Percentiles rank a stretch among this genome's conserved stretches.
Conservation (phyloP, 2,797 vertebrate species). For the Pogonophryne albipinna region DNA sequence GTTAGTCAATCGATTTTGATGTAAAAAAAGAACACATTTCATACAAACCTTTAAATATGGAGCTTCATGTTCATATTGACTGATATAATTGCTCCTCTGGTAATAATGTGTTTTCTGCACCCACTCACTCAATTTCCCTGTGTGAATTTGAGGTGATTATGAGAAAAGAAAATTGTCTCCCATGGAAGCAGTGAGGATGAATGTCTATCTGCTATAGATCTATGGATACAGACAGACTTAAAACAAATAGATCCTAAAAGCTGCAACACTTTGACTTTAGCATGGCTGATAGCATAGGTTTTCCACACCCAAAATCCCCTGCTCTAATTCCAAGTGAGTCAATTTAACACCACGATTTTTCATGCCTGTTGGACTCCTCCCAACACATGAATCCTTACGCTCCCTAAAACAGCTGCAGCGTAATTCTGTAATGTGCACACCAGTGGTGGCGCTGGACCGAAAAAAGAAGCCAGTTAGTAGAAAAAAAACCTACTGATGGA, state of each 20-base stretch:
- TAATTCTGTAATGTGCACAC: constrained; percentile 26
- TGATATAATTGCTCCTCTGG: not conserved
- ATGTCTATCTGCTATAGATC: not conserved
- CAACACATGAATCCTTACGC: constrained; percentile 20
- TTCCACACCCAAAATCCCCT: constrained; percentile 13
- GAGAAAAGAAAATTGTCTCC: not conserved
- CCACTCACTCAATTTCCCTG: not conserved
- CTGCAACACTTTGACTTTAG: constrained; percentile 14
- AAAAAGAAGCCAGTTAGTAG: constrained; percentile 21
- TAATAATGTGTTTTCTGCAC: constrained; percentile 5
- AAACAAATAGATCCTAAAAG: not conserved
- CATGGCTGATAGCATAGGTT: constrained; percentile 15
- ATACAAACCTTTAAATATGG: not conserved
- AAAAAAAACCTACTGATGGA: constrained; percentile 28
- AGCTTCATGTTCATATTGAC: not conserved
- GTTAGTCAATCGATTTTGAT: not conserved
- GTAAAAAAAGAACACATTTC: constrained; percentile 1
- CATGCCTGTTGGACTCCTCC: constrained; percentile 35
- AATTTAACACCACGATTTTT: constrained; percentile 29
- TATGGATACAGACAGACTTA: not conserved
- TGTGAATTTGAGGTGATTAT: constrained; percentile 6
- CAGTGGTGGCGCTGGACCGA: constrained; percentile 28
- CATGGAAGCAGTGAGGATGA: not conserved
- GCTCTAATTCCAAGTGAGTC: constrained; percentile 28
- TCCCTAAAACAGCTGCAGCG: constrained; percentile 39